Percentiles rank a stretch among this genome's conserved stretches.
phyloP scores from a whole-genome alignment of 1,140 invertebrate genomes.

The Leptinotarsa defecta region DNA sequence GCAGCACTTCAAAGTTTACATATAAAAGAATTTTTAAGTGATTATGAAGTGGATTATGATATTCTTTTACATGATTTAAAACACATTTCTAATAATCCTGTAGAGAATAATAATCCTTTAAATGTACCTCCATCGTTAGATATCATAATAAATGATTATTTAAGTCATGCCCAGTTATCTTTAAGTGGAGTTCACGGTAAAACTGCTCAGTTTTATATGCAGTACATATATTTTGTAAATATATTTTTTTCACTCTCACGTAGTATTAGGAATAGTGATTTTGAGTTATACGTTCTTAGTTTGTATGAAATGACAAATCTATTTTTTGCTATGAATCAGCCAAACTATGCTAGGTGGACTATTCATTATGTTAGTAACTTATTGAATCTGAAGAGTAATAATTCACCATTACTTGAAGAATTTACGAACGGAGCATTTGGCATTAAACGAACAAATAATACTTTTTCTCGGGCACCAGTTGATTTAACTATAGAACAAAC shows the following conservation, averaged over 20 bases:
- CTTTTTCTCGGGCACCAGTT: not conserved
- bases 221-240: conserved; percentile 1
- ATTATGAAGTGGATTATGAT: conserved; percentile 18
- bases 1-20: conserved; percentile 40
- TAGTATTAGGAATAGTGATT: not conserved
- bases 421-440: not conserved
- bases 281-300: not conserved
- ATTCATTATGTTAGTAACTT: conserved; percentile 1
- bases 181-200: not conserved
- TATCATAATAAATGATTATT: not conserved
- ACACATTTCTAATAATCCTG: not conserved
- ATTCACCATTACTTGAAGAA: not conserved
- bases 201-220: not conserved
- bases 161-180: not conserved
- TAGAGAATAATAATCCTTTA: not conserved
- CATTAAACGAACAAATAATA: not conserved
- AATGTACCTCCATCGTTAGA: not conserved
- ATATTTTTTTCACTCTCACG: not conserved
- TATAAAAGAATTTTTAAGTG: conserved; percentile 42
- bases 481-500: conserved; percentile 29
- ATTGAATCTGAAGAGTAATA: not conserved
- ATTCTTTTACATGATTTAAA: not conserved
- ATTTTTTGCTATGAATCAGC: not conserved
- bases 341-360: not conserved
- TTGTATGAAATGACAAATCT: not conserved